These are phyloP conservation scores for Mionectes macconnelli DNA, from an alignment of 2,113 vertebrate genomes.

Conservation along the genomic window DNA sequence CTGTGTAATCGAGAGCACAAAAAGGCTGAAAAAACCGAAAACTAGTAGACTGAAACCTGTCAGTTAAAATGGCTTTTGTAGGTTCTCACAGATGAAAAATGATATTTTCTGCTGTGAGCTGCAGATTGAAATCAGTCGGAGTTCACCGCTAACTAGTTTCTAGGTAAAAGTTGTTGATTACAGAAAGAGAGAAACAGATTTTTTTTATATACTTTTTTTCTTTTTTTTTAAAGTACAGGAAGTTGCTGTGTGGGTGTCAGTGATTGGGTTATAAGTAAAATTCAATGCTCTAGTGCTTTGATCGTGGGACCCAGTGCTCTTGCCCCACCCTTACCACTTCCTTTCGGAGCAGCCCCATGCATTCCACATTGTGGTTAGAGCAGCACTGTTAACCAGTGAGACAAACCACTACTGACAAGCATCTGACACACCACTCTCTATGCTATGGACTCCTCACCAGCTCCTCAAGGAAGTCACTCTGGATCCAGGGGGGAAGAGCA, in stretches of 20 bases:
- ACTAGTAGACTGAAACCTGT: constrained; percentile 59
- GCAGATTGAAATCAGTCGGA: constrained; percentile 71
- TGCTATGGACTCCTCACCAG: background rate
- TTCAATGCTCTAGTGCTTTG: constrained; percentile 70
- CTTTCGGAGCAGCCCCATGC: constrained; percentile 68
- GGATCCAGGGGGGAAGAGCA: background rate
- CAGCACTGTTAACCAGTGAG: constrained; percentile 44
- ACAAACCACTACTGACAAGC: constrained; percentile 25
- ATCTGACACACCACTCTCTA: background rate
- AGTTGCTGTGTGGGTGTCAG: constrained; percentile 81
- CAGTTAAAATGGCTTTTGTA: constrained; percentile 41
- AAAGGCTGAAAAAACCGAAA: background rate
- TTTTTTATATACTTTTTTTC: background rate
- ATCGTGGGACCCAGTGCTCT: constrained; percentile 72
- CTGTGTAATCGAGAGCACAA: background rate
- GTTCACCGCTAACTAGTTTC: constrained; percentile 70
- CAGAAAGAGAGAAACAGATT: constrained; percentile 82
- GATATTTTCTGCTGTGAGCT: constrained; percentile 63
- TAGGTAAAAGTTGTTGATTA: constrained; percentile 85
- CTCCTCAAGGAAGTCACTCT: background rate
- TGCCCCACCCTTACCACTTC: constrained; percentile 89
- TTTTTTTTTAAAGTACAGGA: constrained; percentile 73
- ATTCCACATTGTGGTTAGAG: constrained; percentile 64
- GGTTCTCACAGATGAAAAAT: constrained; percentile 69
- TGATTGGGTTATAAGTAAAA: constrained; percentile 75